Evolutionary conservation across 2,888 invertebrate genomes (phyloP), one percentile per base, ranked within the genome.

Genomic region (Catocala sponsa): DNA sequence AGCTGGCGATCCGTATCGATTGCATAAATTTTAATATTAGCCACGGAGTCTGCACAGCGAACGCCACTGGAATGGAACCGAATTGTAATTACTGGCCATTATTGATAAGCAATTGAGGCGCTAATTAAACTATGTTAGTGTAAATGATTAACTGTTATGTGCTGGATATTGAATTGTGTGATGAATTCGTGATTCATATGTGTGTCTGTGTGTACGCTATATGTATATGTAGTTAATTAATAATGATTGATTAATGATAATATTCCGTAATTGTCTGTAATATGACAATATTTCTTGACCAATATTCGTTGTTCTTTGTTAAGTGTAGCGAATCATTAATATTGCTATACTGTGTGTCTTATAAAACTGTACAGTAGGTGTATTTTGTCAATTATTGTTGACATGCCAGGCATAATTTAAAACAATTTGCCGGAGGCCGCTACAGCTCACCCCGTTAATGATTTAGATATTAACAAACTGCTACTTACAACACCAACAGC

Each of bases 1-100:
- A 84, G 83, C 86, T 80, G 85, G 70, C 84, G 81, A 79, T 79
- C 72, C 66, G 72, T 81, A 87, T 88, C 84, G 86, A 89, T 88
- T 85, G 84, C 87, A 88, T 88, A 87, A 82, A 88, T 86, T 89
- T 89, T 88, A 87, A 88, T 88, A 88, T 85, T 81, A 81, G 74
- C 76, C 72, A 68, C 70, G 65, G 68, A 60, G 62, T 56, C 68
- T 60, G 65, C 63, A 54, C 48, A 55, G 42, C 44, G 48, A 32
- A 12, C 12, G 60, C 55, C 44, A 50, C 56, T 64, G 68, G 52
- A 58, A 65, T 66, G 75, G 73, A 79, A 81, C 79, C 75, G 65
- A 68, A 76, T 76, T 74, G 80, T 80, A 85, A 88, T 89, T 85
- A 83, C 80, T 78, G 79, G 73, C 80, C 78, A 84, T 85, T 82